phyloP scores from a whole-genome alignment of 2,113 vertebrate genomes.

The Pseudorectes ferrugineus region DNA sequence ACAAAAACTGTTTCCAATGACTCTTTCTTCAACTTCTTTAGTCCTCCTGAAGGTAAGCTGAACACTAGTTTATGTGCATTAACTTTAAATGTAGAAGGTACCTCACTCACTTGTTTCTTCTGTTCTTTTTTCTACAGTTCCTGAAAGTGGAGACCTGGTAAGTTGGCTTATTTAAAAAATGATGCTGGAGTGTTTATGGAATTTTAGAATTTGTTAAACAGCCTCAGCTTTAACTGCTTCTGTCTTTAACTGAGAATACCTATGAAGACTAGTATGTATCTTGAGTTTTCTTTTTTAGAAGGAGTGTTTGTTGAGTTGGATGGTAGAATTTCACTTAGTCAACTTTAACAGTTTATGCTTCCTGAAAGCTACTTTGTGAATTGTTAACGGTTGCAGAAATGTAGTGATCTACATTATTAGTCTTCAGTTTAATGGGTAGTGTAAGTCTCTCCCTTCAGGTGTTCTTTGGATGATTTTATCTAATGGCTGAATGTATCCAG shows the following conservation, averaged over 20 bases:
- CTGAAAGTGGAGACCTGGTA: conserved; percentile 93
- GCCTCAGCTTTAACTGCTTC: background rate
- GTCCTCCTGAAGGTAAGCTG: conserved; percentile 88
- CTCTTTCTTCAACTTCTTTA: conserved; percentile 99
- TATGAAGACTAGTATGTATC: background rate
- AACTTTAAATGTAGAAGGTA: background rate
- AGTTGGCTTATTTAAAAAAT: conserved; percentile 52
- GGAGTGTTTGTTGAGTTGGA: background rate
- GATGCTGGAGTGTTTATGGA: background rate
- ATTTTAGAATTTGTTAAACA: background rate
- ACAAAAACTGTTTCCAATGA: conserved; percentile 98
- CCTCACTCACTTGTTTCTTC: background rate
- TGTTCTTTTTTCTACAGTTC: conserved; percentile 76
- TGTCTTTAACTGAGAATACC: background rate
- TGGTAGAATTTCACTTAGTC: background rate
- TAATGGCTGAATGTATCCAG: background rate
- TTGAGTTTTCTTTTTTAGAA: background rate
- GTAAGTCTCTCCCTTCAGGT: background rate
- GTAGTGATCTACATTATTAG: background rate
- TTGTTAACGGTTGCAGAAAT: background rate
- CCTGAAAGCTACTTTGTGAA: background rate
- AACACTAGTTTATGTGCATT: background rate
- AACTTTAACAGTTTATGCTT: background rate
- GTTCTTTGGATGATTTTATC: background rate
- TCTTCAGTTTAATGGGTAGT: background rate